A percentile compares a stretch with the other conserved stretches of the same genome.
Evolutionary conservation across 2,113 vertebrate species (phyloP).

Genomic region (Zingel zingel): DNA sequence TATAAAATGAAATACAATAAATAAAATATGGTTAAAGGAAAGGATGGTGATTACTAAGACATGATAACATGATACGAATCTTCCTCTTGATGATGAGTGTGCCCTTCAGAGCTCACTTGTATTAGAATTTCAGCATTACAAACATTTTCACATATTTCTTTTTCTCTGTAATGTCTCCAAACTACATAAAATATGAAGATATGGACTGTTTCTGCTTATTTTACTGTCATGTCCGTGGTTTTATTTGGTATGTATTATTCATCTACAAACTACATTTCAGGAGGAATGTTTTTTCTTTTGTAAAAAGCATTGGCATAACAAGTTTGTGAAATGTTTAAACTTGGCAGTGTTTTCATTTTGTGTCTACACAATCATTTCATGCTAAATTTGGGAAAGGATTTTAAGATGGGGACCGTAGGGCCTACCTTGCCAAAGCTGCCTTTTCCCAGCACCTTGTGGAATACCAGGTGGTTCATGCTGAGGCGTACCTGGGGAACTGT

Average conservation of each 20-base stretch:
- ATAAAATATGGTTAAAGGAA: neutral
- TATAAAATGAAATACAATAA: neutral
- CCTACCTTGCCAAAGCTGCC: constrained; percentile 98
- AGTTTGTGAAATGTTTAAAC: neutral
- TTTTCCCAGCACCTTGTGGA: constrained; percentile 97
- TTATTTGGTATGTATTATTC: neutral
- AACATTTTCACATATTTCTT: neutral
- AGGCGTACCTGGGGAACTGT: constrained; percentile 75
- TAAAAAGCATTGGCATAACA: neutral
- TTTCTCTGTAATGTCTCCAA: neutral
- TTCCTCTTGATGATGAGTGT: neutral
- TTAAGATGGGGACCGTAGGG: neutral
- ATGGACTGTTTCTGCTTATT: neutral
- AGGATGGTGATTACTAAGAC: neutral
- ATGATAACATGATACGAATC: neutral
- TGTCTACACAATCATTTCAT: neutral
- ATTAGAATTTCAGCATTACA: constrained; percentile 14
- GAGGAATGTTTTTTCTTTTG: neutral
- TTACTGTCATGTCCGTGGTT: neutral
- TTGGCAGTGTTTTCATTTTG: neutral
- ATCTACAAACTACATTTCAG: neutral
- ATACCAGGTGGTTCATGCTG: constrained; percentile 88
- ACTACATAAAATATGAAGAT: neutral
- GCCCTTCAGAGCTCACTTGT: neutral
- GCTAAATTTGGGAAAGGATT: neutral